A percentile compares a stretch with the other conserved stretches of the same genome.
Conservation (phyloP, 2,888 invertebrate species). For the Acanthosoma haemorrhoidale region DNA sequence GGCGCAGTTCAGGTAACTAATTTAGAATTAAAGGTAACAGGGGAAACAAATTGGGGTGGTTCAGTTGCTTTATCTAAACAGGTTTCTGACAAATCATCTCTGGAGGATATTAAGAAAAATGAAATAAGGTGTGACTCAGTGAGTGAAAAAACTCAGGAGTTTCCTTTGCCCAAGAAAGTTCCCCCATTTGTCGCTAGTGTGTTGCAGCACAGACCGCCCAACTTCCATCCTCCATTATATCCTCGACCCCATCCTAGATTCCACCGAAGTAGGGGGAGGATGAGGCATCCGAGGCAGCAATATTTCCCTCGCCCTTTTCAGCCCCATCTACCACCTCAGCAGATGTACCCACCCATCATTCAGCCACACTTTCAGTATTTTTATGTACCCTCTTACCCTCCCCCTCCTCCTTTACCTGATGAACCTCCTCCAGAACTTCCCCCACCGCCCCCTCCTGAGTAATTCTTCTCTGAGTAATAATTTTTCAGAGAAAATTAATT, state of each 20-base stretch:
- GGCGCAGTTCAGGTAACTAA: constrained; percentile 39
- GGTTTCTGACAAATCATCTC: not conserved
- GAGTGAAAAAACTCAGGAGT: not conserved
- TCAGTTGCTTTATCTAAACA: not conserved
- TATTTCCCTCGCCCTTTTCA: not conserved
- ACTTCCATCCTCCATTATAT: not conserved
- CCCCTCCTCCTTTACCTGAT: constrained; percentile 50
- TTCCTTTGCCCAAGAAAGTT: not conserved
- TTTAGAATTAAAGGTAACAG: constrained; percentile 30
- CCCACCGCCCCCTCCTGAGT: constrained; percentile 52
- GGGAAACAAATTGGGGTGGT: not conserved
- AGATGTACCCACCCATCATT: not conserved
- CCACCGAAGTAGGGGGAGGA: not conserved
- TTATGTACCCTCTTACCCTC: constrained; percentile 28
- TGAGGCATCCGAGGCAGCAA: not conserved
- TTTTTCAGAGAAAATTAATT: not conserved
- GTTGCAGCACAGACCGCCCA: not conserved
- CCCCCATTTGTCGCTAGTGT: not conserved
- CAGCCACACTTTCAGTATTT: constrained; percentile 11
- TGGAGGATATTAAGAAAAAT: too few species aligned
- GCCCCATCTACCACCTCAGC: constrained; percentile 44
- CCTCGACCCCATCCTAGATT: not conserved
- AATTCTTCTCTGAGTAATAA: not conserved
- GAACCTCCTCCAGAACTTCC: constrained; percentile 58
- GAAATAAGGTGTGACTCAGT: not conserved